Evolutionary conservation across 2,797 vertebrate genomes (phyloP).

Genomic region (Coranthus polyacanthus): DNA sequence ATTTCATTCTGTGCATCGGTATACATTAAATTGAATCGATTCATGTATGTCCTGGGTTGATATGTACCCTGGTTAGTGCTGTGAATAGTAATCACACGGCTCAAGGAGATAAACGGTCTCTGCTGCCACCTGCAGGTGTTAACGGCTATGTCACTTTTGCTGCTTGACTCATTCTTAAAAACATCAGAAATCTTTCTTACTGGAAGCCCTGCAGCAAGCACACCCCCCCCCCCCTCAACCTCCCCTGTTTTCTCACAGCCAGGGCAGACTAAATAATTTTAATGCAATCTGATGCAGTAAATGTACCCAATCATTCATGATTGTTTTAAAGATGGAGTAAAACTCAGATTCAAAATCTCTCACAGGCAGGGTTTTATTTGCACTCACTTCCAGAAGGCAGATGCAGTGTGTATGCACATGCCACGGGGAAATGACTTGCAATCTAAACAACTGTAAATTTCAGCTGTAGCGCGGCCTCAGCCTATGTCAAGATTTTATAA

Average conservation of each 20-base stretch:
- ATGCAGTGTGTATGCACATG: slow-evolving; percentile 47
- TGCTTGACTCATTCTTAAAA: slow-evolving; percentile 33
- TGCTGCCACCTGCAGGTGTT: slow-evolving; percentile 79
- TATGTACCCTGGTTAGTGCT: slow-evolving; percentile 62
- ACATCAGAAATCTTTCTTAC: slow-evolving; percentile 27
- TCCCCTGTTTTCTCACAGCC: slow-evolving; percentile 21
- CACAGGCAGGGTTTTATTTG: slow-evolving; percentile 46
- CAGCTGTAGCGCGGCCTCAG: slow-evolving; percentile 48
- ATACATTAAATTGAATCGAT: slow-evolving; percentile 67
- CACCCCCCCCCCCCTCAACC: background rate
- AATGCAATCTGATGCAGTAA: slow-evolving; percentile 44
- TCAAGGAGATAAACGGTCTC: slow-evolving; percentile 65
- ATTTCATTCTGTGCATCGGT: slow-evolving; percentile 55
- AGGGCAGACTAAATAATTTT: slow-evolving; percentile 43
- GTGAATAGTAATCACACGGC: slow-evolving; percentile 63
- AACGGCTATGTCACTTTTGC: background rate
- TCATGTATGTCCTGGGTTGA: slow-evolving; percentile 56
- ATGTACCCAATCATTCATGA: slow-evolving; percentile 48
- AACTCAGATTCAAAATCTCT: slow-evolving; percentile 53
- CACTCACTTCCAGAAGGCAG: slow-evolving; percentile 36
- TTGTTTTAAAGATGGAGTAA: slow-evolving; percentile 44
- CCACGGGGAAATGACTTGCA: slow-evolving; percentile 67
- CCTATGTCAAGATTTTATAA: slow-evolving; percentile 79
- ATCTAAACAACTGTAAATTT: slow-evolving; percentile 79
- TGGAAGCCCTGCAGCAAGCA: slow-evolving; percentile 30